These are phyloP conservation scores for Mesorhabditis sp. DNA, from an alignment of 2,888 invertebrate species.

Conservation along the genomic window DNA sequence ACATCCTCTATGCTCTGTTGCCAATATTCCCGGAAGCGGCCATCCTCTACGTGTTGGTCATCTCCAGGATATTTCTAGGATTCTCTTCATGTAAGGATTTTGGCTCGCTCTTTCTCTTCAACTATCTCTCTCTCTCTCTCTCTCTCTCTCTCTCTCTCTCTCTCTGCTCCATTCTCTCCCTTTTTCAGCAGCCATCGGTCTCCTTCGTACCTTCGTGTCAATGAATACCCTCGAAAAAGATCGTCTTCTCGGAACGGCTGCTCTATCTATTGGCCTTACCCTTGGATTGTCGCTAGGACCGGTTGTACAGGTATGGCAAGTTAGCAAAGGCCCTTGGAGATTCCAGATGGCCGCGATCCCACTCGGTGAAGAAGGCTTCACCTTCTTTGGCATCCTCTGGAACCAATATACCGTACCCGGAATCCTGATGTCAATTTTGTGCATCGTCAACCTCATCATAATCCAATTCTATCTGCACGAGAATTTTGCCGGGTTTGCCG, in stretches of 20 bases:
- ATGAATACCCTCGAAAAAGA: slow-evolving; percentile 1
- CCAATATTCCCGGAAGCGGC: neutral
- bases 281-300: neutral
- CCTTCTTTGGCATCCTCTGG: neutral
- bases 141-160: too few species aligned
- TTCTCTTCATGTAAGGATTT: neutral
- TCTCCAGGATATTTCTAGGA: neutral
- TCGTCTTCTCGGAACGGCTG: neutral
- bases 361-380: neutral
- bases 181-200: neutral
- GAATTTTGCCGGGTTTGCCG: neutral
- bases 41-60: neutral
- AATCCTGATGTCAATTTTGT: neutral
- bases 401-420: neutral
- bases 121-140: too few species aligned
- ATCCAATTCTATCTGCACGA: neutral
- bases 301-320: neutral
- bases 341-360: neutral
- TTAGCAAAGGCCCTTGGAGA: neutral
- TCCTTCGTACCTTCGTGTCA: neutral
- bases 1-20: neutral
- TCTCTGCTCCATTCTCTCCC: neutral
- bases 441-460: neutral
- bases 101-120: too few species aligned
- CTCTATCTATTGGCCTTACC: neutral